Evolutionary conservation across 2,797 vertebrate genomes (phyloP).

Genomic region (Sebastes hubbsi): DNA sequence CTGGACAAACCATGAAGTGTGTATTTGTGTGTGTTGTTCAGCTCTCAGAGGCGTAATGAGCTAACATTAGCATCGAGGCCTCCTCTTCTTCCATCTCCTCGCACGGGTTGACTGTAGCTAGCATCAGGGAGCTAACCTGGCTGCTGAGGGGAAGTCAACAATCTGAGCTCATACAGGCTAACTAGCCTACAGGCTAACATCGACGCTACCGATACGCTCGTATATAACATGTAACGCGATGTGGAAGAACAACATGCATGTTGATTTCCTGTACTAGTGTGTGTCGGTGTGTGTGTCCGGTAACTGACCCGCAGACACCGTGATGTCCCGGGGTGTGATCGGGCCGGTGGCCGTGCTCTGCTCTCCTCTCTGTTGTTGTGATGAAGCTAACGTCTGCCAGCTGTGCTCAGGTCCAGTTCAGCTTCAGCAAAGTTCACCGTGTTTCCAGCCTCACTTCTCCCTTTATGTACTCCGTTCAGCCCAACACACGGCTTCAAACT

Average conservation of each 20-base stretch:
- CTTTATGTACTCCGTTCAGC: constrained; percentile 38
- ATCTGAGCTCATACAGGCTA: not conserved
- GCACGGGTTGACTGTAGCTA: constrained; percentile 36
- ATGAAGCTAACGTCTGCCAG: constrained; percentile 71
- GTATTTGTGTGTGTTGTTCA: constrained; percentile 65
- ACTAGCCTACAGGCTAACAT: constrained; percentile 1
- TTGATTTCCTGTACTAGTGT: not conserved
- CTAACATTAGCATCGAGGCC: constrained; percentile 78
- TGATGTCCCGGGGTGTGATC: constrained; percentile 74
- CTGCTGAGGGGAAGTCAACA: constrained; percentile 19
- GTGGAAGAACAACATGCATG: not conserved
- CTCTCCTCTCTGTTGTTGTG: constrained; percentile 74
- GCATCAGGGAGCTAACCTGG: constrained; percentile 40
- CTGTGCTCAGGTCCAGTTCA: constrained; percentile 68
- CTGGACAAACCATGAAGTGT: constrained; percentile 3
- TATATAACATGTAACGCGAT: not conserved
- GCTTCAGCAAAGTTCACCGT: constrained; percentile 74
- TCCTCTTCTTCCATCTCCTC: constrained; percentile 56
- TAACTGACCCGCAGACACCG: constrained; percentile 79
- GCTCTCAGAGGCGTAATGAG: constrained; percentile 61
- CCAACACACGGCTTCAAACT: constrained; percentile 11
- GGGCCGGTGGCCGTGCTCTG: constrained; percentile 32
- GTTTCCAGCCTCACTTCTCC: constrained; percentile 60
- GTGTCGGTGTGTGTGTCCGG: not conserved
- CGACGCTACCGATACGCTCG: not conserved